Evolutionary conservation across 1,140 invertebrate species (phyloP), one percentile per base, ranked within the genome.

Genomic region (Lucilia sericata): DNA sequence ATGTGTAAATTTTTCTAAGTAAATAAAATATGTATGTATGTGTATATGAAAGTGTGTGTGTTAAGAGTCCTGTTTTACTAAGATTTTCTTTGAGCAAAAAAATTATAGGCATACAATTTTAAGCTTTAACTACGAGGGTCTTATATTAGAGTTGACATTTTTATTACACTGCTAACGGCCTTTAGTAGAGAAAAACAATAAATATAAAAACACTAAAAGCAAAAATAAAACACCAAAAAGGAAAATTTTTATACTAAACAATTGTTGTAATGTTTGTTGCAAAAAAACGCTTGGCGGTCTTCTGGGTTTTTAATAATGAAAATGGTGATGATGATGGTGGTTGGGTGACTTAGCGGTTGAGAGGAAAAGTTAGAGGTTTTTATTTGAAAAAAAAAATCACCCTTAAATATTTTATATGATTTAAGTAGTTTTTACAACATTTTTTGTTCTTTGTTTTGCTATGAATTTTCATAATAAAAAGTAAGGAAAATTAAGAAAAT

Each of bases 111-210:
- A 21, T 75, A 14, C 14, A 34, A 30, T 30, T 34, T 30, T 75
- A 34, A 34, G 74, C 30, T 3, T 13, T n/a, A 55, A 55, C 7
- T 55, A n/a, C 42, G 19, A 78, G 34, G 75, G 75, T 78, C 75
- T 78, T 78, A 78, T 78, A 78, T 78, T 78, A 78, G 75, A 78
- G 75, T 78, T 78, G 75, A 78, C 75, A 78, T 78, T 78, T 78
- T 78, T 78, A 78, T 78, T 78, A 78, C 75, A 78, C 42, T 78
- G 75, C 36, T 78, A 78, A 78, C 75, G 75, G 75, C 75, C 49
- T 78, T 78, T 78, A 47, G 30, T 2, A 30, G 25, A 30, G 25
- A 30, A 30, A 1, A 30, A 78, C 17, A 30, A 25, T 5, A 47
- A 42, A 78, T n/a, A 17, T 19, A 78, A 42, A 47, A 47, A 78